Evolutionary conservation across 1,140 invertebrate genomes (phyloP).

Genomic region (Drosophila cardini): DNA sequence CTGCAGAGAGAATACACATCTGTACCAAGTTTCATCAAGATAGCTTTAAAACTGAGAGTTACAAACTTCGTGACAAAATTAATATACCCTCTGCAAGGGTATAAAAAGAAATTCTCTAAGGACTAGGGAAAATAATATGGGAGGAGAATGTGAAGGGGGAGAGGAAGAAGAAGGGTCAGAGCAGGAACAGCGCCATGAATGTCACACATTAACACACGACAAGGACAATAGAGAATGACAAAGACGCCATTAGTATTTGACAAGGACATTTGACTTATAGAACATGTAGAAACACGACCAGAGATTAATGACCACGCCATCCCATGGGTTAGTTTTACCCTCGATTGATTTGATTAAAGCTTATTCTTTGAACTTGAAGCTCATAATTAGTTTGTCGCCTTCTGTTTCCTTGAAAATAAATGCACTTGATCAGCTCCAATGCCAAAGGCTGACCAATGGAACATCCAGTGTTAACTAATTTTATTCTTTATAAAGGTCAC

Average conservation of each 20-base stretch:
- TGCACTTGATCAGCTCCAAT: constrained; percentile 21
- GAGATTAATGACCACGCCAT: no score
- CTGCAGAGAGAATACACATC: no score
- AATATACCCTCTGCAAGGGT: no score
- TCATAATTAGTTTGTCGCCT: constrained; percentile 63
- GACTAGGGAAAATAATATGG: no score
- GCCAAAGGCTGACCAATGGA: not conserved
- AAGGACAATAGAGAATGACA: constrained; percentile 64
- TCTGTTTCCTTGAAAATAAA: constrained; percentile 40
- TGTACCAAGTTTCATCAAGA: no score
- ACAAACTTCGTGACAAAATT: no score
- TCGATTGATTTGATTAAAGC: constrained; percentile 21
- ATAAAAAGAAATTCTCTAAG: constrained; percentile 18
- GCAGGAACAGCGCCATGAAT: constrained; percentile 60
- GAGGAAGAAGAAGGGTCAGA: constrained; percentile 21
- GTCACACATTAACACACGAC: constrained; percentile 73
- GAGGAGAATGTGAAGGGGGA: not conserved
- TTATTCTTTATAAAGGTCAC: not conserved
- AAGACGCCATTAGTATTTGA: constrained; percentile 78
- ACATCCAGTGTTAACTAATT: not conserved
- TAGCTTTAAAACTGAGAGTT: no score
- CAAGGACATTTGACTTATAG: constrained; percentile 69
- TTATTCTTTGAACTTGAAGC: constrained; percentile 20
- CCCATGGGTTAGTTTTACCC: not conserved
- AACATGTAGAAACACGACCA: constrained; percentile 35